Conservation (phyloP, 2,888 invertebrate genomes). For the Megastigmus dorsalis region DNA sequence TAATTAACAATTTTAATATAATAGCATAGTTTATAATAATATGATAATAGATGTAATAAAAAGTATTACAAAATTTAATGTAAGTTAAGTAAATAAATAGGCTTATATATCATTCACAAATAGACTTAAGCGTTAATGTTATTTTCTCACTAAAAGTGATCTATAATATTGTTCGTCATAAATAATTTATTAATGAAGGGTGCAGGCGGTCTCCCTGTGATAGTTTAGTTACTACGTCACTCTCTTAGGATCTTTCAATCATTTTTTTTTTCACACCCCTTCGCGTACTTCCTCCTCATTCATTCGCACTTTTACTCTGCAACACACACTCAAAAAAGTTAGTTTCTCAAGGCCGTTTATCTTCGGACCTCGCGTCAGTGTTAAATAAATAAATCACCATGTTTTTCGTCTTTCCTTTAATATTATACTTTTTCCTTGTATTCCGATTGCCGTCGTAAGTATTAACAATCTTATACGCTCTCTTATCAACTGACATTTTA, state of each 20-base stretch:
- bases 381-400: slow-evolving; percentile 45
- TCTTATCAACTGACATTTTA: slow-evolving; percentile 31
- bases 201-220: slow-evolving; percentile 56
- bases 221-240: slow-evolving; percentile 13
- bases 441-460: slow-evolving; percentile 29
- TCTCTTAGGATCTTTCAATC: slow-evolving; percentile 14
- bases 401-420: slow-evolving; percentile 22
- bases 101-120: slow-evolving; percentile 23
- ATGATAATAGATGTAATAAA: slow-evolving; percentile 30
- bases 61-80: slow-evolving; percentile 44
- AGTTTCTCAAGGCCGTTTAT: slow-evolving; percentile 41
- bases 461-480: slow-evolving; percentile 19
- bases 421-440: slow-evolving; percentile 6
- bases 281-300: slow-evolving; percentile 34
- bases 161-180: slow-evolving; percentile 50
- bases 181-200: slow-evolving; percentile 60
- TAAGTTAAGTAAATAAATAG: slow-evolving; percentile 46
- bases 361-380: slow-evolving; percentile 37
- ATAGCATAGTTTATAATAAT: slow-evolving; percentile 29
- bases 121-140: slow-evolving; percentile 26
- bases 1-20: slow-evolving; percentile 45
- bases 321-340: slow-evolving; percentile 33
- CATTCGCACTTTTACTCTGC: slow-evolving; percentile 12
- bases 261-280: slow-evolving; percentile 21
- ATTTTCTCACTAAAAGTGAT: slow-evolving; percentile 46